Evolutionary conservation across 2,797 vertebrate genomes (phyloP), one percentile per base, ranked within the genome.

Genomic region (Salarias fasciatus): DNA sequence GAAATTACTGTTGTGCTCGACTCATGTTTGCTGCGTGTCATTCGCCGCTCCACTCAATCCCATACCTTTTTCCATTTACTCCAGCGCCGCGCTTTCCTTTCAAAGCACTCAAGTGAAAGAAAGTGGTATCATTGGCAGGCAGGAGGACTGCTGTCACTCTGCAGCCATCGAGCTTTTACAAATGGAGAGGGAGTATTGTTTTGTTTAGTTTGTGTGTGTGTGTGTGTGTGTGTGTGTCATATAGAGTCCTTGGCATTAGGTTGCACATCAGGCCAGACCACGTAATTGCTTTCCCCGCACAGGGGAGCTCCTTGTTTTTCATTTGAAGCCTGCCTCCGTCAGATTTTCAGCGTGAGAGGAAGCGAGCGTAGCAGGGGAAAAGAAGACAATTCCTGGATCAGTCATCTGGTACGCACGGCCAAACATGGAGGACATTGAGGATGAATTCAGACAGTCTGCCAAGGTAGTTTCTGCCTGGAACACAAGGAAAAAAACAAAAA

Each of bases 281-380:
- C 74, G 76, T 86, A 86, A 90, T 88, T 87, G 79, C 78, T 80
- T 85, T 64, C 69, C 58, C 75, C 45, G 63, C 84, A 53, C 72
- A 52, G 58, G 86, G 86, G 85, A 91, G 79, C 69, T 67, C 59
- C 76, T 75, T 81, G 79, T 81, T 83, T 86, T 86, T 75, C 80
- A 83, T 87, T 81, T 84, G 72, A 85, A 77, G 84, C 60, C 80
- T 80, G 80, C 73, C 72, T 82, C 71, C 15, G 70, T 88, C 83
- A 88, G 77, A 81, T 87, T 86, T 82, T 65, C 68, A 24, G 70
- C 79, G 68, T 83, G 73, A 80, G 55, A 69, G 49, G 63, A 65
- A 45, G 53, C 43, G 52, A 54, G 58, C 11, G 60, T 36, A 52
- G 49, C 43, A 14, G 45, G 59, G 58, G 64, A 42, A 18, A 36